phyloP scores from a whole-genome alignment of 2,113 vertebrate genomes.

The Crocuta crocuta region DNA sequence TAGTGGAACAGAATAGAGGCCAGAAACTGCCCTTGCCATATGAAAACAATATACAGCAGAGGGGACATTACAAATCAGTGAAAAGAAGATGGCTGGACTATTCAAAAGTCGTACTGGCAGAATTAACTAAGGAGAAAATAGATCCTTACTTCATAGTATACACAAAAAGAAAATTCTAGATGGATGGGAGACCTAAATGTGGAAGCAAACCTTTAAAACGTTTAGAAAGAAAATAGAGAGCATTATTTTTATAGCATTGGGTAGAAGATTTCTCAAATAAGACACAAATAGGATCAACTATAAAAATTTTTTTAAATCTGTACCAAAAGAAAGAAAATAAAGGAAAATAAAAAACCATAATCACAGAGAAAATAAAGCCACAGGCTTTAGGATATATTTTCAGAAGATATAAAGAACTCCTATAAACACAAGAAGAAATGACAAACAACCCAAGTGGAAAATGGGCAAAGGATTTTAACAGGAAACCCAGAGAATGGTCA shows the following conservation, averaged over 20 bases:
- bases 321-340: not conserved
- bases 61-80: not conserved
- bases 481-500: conserved; percentile 25
- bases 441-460: not conserved
- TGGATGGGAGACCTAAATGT: not conserved
- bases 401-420: not conserved
- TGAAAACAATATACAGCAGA: not conserved
- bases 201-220: not conserved
- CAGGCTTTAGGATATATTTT: conserved; percentile 11
- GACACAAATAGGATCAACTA: not conserved
- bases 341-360: not conserved
- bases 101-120: not conserved
- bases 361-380: not conserved
- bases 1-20: not conserved
- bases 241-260: not conserved
- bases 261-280: not conserved
- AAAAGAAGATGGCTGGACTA: too few species aligned
- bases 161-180: conserved; percentile 7
- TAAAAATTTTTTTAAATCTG: not conserved
- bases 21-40: not conserved
- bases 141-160: not conserved
- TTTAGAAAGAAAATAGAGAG: not conserved
- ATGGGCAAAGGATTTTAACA: not conserved
- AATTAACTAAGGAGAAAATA: not conserved
- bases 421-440: conserved; percentile 10